Conservation (phyloP, 2,113 vertebrate genomes). For the Noturus placidus region DNA sequence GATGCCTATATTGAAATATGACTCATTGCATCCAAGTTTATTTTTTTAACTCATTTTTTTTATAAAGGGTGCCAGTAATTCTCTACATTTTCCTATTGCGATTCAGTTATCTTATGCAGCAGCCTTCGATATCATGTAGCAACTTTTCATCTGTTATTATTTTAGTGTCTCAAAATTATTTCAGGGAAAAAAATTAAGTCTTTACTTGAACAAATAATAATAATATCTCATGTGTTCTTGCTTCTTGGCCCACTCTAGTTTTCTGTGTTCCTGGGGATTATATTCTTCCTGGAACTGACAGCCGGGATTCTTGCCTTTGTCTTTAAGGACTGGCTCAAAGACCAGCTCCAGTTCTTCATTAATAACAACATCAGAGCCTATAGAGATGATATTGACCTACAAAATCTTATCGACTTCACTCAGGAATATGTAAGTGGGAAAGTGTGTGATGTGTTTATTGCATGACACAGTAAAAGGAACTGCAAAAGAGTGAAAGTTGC, state of each 20-base stretch:
- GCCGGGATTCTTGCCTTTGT: constrained; percentile 87
- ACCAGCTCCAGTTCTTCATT: constrained; percentile 89
- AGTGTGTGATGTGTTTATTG: not conserved
- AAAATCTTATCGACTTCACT: constrained; percentile 91
- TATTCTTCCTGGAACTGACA: constrained; percentile 90
- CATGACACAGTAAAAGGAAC: not conserved
- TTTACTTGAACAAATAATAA: not conserved
- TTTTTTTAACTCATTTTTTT: not conserved
- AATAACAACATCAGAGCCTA: constrained; percentile 91
- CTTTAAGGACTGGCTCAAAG: constrained; percentile 93
- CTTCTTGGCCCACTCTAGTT: constrained; percentile 69
- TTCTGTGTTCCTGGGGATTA: constrained; percentile 88
- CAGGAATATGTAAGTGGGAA: constrained; percentile 84
- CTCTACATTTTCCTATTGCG: not conserved
- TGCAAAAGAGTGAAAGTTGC: not conserved
- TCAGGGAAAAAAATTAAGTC: not conserved
- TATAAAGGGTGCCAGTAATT: not conserved
- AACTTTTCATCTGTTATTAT: not conserved
- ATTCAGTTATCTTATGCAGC: not conserved
- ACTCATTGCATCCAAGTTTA: not conserved
- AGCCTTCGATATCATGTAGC: not conserved
- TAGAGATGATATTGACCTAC: constrained; percentile 87
- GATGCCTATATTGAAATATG: not conserved
- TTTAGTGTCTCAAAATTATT: not conserved
- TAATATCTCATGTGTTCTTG: not conserved